Conservation (phyloP, 1,140 invertebrate genomes). For the Tribolium castaneum region DNA sequence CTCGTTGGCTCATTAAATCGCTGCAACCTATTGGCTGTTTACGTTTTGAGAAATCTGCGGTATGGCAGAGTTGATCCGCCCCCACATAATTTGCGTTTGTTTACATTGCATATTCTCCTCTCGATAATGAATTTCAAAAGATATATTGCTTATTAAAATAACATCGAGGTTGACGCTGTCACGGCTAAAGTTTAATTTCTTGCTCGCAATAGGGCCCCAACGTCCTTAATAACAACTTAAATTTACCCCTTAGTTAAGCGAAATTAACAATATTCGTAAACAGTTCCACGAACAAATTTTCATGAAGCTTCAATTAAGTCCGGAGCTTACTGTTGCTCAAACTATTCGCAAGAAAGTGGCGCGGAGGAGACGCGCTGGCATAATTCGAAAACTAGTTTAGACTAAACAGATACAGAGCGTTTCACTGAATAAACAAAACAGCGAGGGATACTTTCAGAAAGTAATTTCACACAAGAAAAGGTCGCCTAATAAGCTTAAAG, state of each 20-base stretch:
- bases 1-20: neutral
- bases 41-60: conserved; percentile 13
- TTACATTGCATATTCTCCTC: neutral
- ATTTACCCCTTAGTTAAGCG: conserved; percentile 14
- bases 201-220: neutral
- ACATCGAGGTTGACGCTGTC: conserved; percentile 6
- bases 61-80: neutral
- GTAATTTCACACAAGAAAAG: conserved; percentile 53
- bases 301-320: conserved; percentile 23
- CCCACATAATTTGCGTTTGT: conserved; percentile 1
- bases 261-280: conserved; percentile 35
- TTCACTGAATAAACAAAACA: conserved; percentile 42
- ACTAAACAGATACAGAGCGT: conserved; percentile 16
- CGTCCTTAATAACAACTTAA: conserved; percentile 10
- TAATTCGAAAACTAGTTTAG: conserved; percentile 34
- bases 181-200: conserved; percentile 9
- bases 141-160: conserved; percentile 24
- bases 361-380: neutral
- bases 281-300: conserved; percentile 29
- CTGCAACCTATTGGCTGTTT: conserved; percentile 3
- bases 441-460: conserved; percentile 41
- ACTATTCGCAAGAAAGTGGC: conserved; percentile 12
- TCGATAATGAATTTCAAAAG: conserved; percentile 19
- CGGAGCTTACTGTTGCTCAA: conserved; percentile 25
- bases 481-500: conserved; percentile 45